phyloP scores from a whole-genome alignment of 2,797 vertebrate genomes.

The Agapornis canus region DNA sequence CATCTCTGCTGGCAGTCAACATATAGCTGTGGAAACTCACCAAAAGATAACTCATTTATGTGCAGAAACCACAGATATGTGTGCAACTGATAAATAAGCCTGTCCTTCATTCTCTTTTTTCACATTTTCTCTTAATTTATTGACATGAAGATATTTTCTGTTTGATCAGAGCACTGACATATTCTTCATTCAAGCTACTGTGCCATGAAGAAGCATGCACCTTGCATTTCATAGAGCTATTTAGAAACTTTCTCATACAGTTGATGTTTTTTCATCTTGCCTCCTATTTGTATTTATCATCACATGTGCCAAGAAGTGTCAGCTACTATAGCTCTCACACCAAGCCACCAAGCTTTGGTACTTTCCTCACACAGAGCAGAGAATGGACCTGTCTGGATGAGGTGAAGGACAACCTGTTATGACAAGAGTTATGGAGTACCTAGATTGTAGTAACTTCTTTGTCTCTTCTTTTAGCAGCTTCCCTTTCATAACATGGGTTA shows the following conservation, averaged over 20 bases:
- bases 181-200: background rate
- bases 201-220: fast-evolving
- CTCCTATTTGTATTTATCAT: background rate
- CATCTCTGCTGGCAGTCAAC: background rate
- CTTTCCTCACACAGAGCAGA: background rate
- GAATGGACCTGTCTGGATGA: background rate
- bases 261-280: background rate
- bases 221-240: background rate
- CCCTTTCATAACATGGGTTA: background rate
- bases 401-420: background rate
- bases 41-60: background rate
- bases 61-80: background rate
- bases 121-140: background rate
- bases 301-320: background rate
- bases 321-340: background rate
- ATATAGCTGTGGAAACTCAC: background rate
- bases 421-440: background rate
- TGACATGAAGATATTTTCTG: background rate
- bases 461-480: background rate
- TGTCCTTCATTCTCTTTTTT: background rate
- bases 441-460: background rate
- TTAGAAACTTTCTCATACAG: background rate
- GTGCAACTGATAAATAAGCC: background rate
- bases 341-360: background rate
- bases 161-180: background rate